Base-by-base conservation (phyloP, 2,888 invertebrate species). In the Merodon equestris region DNA sequence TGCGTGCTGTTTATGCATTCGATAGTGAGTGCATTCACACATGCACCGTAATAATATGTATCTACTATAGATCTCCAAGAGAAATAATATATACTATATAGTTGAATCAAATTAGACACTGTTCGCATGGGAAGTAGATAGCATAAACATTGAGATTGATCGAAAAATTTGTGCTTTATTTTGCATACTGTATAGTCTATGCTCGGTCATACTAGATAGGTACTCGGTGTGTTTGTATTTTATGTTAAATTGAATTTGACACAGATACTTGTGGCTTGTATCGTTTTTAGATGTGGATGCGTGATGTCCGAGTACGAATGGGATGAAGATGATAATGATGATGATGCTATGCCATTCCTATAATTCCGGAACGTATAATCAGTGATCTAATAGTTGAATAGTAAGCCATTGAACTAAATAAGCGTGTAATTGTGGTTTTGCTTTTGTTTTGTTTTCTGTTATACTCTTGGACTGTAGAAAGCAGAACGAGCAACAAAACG, bases 341-440 rank as follows among this genome's bases (percentile, higher is more conserved):
- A 18, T 44, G 27, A 27, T 27, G 3, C 7, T 2, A 36, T 50
- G 70, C 47, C 47, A 58, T 75, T 70, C 63, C 63, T 53, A 77
- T 67, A 60, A 15, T 18, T 50, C 50, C n/a, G 42, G 18, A 14
- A 15, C 53, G 17, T 13, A 36, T 38, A 56, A 66, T 70, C 58
- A 10, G 17, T 54, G 58, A 42, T 72, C 47, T 48, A 57, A 77
- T 63, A 48, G 57, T 58, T 7, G 3, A 27, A 27, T 7, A 27
- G 27, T 27, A 4, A 7, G 53, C 70, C 19, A 17, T 71, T 71
- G 58, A n/a, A n/a, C 48, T 58, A 57, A 60, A 60, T 38, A 54
- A 66, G 38, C 54, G 61, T 61, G 53, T 51, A 60, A 54, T 73
- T 67, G 66, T 54, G 54, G 60, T 67, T 54, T 34, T 50, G n/a